Conservation (phyloP, 2,113 vertebrate genomes). For the Muscicapa adusta region DNA sequence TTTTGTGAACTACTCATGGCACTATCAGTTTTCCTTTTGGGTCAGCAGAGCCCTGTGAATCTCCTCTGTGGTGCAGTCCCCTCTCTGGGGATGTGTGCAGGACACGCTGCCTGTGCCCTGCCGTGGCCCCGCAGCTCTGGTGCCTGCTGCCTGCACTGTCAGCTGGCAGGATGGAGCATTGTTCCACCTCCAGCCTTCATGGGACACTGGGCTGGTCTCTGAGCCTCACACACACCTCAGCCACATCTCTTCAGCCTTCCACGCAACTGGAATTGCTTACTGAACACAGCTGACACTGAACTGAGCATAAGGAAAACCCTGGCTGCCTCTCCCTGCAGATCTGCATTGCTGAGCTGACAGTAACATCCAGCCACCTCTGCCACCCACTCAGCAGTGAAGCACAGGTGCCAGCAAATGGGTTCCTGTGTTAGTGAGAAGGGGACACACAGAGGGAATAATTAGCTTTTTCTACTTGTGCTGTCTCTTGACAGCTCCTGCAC, state of each 20-base stretch:
- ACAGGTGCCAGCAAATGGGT: neutral
- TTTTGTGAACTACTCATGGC: neutral
- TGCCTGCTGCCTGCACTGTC: neutral
- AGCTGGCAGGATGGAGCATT: neutral
- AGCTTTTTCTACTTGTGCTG: neutral
- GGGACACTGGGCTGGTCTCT: neutral
- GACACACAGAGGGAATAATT: neutral
- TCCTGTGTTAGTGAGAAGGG: neutral
- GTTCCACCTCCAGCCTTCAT: neutral
- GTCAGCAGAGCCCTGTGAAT: neutral
- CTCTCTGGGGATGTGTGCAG: neutral
- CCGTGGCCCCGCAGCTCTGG: neutral
- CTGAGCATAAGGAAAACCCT: neutral
- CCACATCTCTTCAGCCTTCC: neutral
- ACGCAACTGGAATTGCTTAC: neutral
- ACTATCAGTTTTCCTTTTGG: neutral
- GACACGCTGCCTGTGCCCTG: neutral
- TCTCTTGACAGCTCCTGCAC: neutral
- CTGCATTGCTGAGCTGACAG: neutral
- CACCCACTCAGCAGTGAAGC: neutral
- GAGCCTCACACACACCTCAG: neutral
- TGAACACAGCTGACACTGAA: neutral
- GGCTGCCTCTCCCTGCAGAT: neutral
- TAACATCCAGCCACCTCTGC: neutral
- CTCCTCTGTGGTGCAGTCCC: neutral